Conservation (phyloP, 92 coral and sea anemone species). For the Paragorgia papillata region DNA sequence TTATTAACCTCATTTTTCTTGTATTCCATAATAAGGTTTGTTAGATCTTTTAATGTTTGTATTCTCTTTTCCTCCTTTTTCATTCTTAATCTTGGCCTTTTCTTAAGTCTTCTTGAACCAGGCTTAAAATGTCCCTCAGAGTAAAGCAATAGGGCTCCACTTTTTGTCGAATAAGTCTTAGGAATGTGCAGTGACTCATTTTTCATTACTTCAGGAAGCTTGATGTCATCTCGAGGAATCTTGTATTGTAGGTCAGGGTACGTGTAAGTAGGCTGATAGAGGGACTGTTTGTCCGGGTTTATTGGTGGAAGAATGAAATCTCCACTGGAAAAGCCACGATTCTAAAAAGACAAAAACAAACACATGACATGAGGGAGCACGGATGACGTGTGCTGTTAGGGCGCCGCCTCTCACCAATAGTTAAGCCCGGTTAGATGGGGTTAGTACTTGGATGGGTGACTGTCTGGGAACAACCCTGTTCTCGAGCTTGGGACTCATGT, state of each 20-base stretch:
- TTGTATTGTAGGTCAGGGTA: constrained; percentile 39
- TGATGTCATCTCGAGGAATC: constrained; percentile 38
- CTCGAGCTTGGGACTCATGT: no score
- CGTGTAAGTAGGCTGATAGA: constrained; percentile 23
- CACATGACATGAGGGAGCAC: no score
- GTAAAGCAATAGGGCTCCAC: constrained; percentile 88
- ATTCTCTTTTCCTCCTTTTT: constrained; percentile 62
- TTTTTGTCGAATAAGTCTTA: constrained; percentile 87
- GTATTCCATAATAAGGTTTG: constrained; percentile 76
- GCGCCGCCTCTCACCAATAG: no score
- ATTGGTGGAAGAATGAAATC: constrained; percentile 34
- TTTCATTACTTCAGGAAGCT: constrained; percentile 66
- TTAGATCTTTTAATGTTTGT: constrained; percentile 78
- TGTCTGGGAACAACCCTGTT: no score
- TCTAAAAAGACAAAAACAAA: no score
- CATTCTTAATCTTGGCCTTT: constrained; percentile 52
- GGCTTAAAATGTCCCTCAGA: constrained; percentile 89
- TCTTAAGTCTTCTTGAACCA: constrained; percentile 85
- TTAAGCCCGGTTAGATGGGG: no score
- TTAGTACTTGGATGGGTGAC: no score
- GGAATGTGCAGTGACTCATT: constrained; percentile 35
- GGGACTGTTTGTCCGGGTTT: background rate
- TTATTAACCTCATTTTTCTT: constrained; percentile 89
- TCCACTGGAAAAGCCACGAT: background rate
- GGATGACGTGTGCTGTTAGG: no score